Percentiles rank a stretch among this genome's conserved stretches.
These are phyloP conservation scores for Sphinx pinastri DNA, from an alignment of 2,888 invertebrate genomes.

Conservation along the genomic window DNA sequence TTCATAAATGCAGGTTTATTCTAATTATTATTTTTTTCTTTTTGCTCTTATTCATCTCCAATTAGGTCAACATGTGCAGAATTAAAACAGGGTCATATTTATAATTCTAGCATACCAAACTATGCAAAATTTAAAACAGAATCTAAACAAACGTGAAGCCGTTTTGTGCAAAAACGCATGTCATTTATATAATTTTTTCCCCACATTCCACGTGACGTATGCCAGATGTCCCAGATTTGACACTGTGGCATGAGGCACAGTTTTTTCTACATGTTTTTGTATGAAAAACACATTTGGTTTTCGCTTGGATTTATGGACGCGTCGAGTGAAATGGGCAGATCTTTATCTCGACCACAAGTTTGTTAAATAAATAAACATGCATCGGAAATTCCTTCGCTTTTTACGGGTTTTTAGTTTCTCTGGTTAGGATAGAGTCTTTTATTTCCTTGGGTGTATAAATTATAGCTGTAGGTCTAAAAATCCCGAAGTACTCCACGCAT, in stretches of 20 bases:
- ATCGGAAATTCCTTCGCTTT: background rate
- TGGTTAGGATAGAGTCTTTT: no score
- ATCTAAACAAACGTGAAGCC: background rate
- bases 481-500: no score
- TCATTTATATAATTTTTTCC: slow-evolving; percentile 17
- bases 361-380: slow-evolving; percentile 22
- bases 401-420: background rate
- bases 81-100: no score
- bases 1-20: no score
- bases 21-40: no score
- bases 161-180: slow-evolving; percentile 10
- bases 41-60: no score
- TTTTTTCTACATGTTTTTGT: slow-evolving; percentile 39
- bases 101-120: background rate
- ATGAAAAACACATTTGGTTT: slow-evolving; percentile 39
- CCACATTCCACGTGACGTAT: slow-evolving; percentile 19
- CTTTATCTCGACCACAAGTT: slow-evolving; percentile 26
- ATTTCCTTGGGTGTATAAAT: no score
- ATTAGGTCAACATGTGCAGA: no score
- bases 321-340: slow-evolving; percentile 35
- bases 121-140: background rate
- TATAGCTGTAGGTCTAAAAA: no score
- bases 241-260: slow-evolving; percentile 38
- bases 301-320: slow-evolving; percentile 38
- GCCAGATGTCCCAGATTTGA: slow-evolving; percentile 41